A percentile compares a stretch with the other conserved stretches of the same genome.
phyloP scores from a whole-genome alignment of 2,888 invertebrate genomes.

The Cybosia mesomella region DNA sequence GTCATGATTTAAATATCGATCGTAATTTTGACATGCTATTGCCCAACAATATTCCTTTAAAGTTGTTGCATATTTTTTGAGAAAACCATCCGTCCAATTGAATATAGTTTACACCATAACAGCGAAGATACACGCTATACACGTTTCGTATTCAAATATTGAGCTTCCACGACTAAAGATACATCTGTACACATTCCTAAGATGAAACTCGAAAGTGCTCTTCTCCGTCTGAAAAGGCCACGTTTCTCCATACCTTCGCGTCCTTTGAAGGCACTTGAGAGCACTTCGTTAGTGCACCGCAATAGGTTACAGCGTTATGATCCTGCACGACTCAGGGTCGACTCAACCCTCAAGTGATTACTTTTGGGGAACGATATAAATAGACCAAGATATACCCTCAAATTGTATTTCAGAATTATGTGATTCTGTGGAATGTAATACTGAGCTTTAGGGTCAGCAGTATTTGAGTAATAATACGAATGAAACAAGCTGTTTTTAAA shows the following conservation, averaged over 20 bases:
- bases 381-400: not conserved
- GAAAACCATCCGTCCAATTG: not conserved
- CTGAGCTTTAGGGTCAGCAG: not conserved
- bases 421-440: not conserved
- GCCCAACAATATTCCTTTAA: not conserved
- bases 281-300: constrained; percentile 69
- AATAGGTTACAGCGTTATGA: constrained; percentile 65
- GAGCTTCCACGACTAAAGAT: constrained; percentile 37
- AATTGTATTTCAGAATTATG: not conserved
- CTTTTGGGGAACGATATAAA: constrained; percentile 30
- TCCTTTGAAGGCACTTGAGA: constrained; percentile 63
- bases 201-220: constrained; percentile 46
- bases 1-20: too few species aligned
- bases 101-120: not conserved
- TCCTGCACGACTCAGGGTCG: constrained; percentile 61
- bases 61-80: not conserved
- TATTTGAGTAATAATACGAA: constrained; percentile 1
- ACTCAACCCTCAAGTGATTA: constrained; percentile 38
- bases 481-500: not conserved
- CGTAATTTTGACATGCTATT: not conserved
- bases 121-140: not conserved
- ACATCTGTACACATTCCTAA: constrained; percentile 39
- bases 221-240: constrained; percentile 57
- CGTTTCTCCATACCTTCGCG: constrained; percentile 56
- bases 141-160: constrained; percentile 21